Base-by-base conservation (phyloP, 2,888 invertebrate species). In the Gasteruption jaculator region DNA sequence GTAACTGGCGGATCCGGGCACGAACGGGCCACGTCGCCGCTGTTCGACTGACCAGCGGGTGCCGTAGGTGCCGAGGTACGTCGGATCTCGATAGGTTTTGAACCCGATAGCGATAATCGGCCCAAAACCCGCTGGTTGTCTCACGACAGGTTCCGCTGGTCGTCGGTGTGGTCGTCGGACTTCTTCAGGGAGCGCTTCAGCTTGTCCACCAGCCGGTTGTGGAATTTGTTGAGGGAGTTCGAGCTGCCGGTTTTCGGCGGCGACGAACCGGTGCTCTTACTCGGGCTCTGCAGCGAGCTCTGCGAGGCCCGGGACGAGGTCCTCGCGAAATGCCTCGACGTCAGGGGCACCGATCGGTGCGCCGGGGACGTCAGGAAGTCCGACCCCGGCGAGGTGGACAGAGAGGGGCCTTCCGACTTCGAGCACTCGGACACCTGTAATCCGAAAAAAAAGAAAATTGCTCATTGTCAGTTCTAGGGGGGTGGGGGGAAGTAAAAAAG, bases 161-260 rank as follows among this genome's bases (percentile, higher is more conserved):
- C 75, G 43, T 75, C 72, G 35, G 76, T 76, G 53, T 74, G 72
- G 55, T 79, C 71, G 52, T 76, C 75, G 44, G 73, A 76, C 53
- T 72, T 78, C 54, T 80, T 78, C 61, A 87, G 73, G 52, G 85
- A 83, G 48, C 81, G 76, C 74, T 83, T 83, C 71, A 88, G 71
- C 72, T 86, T 86, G 73, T 87, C 86, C 70, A 88, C 81, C 68
- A 87, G 77, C 64, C 85, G 79, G 72, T 78, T 83, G 76, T 87
- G 86, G 71, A 87, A 87, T 74, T 86, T 86, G 71, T 86, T 85
- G 48, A 85, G 68, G 56, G 81, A 79, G 53, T 73, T 77, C 48
- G 74, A 74, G 42, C 77, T 78, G 29, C 77, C 76, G 53, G 74
- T 73, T 60, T 75, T 72, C 37, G 81, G 77, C 36, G 83, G 81